Percentiles rank a stretch among this genome's conserved stretches.
Evolutionary conservation across 1,140 invertebrate species (phyloP).

Genomic region (Nylanderia fulva): DNA sequence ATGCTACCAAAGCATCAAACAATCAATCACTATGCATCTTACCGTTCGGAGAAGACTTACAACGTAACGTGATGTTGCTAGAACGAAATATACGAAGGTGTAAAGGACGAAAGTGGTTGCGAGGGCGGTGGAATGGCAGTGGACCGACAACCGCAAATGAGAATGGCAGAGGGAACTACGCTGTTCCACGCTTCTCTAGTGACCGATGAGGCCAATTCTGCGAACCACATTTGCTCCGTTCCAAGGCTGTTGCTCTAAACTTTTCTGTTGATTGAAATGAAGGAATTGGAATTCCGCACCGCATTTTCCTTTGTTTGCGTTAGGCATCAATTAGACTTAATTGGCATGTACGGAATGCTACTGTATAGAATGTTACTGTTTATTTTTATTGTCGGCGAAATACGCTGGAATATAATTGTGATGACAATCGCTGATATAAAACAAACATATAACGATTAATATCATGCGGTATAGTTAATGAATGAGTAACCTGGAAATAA

Average conservation of each 20-base stretch:
- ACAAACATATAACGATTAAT: background rate
- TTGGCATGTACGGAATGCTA: conserved; percentile 19
- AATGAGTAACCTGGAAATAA: conserved; percentile 26
- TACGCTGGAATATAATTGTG: background rate
- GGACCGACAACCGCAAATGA: conserved; percentile 79
- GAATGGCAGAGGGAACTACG: conserved; percentile 76
- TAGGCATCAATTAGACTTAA: conserved; percentile 59
- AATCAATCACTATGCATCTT: conserved; percentile 62
- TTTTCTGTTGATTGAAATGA: conserved; percentile 81
- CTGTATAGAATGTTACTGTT: background rate
- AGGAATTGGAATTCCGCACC: conserved; percentile 68
- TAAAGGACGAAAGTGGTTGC: conserved; percentile 65
- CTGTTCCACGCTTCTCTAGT: conserved; percentile 79
- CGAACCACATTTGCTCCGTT: conserved; percentile 77
- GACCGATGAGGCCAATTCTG: conserved; percentile 81
- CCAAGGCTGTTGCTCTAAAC: conserved; percentile 74
- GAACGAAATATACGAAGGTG: conserved; percentile 71
- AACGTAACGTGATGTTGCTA: conserved; percentile 58
- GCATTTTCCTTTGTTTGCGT: conserved; percentile 48
- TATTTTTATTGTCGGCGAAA: conserved; percentile 13
- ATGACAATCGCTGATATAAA: background rate
- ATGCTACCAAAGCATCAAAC: background rate
- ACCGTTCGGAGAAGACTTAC: conserved; percentile 47
- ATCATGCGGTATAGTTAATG: conserved; percentile 13
- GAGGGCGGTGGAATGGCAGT: conserved; percentile 69